Percentiles rank a stretch among this genome's conserved stretches.
These are phyloP conservation scores for Pogoniulus pusillus DNA, from an alignment of 2,797 vertebrate genomes.

Conservation along the genomic window DNA sequence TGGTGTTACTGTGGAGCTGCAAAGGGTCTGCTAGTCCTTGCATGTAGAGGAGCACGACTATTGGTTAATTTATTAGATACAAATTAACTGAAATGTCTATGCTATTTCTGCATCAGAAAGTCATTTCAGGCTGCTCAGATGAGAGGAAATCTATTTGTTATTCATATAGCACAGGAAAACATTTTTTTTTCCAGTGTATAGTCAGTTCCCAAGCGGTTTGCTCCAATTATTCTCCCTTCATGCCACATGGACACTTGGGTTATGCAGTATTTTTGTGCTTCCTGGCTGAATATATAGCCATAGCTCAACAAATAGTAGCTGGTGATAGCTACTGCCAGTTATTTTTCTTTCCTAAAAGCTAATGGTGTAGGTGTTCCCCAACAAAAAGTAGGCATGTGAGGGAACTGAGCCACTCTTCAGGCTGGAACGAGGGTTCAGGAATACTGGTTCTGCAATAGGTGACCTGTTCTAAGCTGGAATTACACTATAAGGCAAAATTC, in stretches of 20 bases:
- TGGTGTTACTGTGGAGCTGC: not conserved
- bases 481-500: not conserved
- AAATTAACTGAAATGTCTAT: not conserved
- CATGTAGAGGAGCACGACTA: not conserved
- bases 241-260: not conserved
- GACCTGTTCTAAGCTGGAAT: not conserved
- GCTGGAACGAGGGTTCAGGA: not conserved
- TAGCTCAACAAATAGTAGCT: not conserved
- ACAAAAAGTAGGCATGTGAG: not conserved
- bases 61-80: not conserved
- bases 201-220: conserved; percentile 12
- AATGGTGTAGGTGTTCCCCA: not conserved
- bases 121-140: not conserved
- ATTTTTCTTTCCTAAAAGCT: not conserved
- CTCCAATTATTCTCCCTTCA: not conserved
- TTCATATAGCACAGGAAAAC: conserved; percentile 1
- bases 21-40: not conserved
- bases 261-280: not conserved
- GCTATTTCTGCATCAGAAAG: not conserved
- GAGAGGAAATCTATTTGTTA: conserved; percentile 41
- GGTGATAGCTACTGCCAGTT: not conserved
- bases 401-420: not conserved
- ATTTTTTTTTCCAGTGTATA: not conserved
- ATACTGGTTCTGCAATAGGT: not conserved
- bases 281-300: not conserved